These are phyloP conservation scores for Eurypyga helias DNA, from an alignment of 2,113 vertebrate species.

Conservation along the genomic window DNA sequence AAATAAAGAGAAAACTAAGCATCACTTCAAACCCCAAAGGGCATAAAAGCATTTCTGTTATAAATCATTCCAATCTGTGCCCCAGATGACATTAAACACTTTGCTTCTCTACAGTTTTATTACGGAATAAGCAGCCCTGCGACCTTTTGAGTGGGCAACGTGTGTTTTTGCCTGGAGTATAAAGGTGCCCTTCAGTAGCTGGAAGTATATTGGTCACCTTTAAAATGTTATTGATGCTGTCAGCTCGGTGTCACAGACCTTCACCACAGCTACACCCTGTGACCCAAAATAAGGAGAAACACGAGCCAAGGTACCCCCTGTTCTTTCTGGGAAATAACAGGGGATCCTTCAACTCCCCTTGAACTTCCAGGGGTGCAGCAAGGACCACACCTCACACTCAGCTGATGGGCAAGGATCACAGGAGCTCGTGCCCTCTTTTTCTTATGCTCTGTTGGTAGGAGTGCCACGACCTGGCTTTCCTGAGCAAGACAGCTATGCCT, in stretches of 20 bases:
- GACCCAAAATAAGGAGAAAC: background rate
- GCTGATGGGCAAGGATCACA: background rate
- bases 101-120: conserved; percentile 41
- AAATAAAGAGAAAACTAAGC: background rate
- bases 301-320: background rate
- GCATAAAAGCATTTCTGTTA: conserved; percentile 13
- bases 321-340: background rate
- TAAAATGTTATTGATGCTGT: conserved; percentile 15
- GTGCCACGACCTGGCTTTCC: background rate
- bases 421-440: background rate
- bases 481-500: background rate
- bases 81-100: conserved; percentile 52
- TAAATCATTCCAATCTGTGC: conserved; percentile 32
- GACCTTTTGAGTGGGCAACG: conserved; percentile 34
- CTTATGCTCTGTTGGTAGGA: background rate
- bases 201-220: background rate
- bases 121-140: conserved; percentile 27
- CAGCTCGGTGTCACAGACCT: background rate
- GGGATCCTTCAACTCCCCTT: background rate
- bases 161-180: background rate
- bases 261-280: background rate
- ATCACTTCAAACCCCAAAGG: background rate
- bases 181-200: conserved; percentile 47
- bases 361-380: background rate
- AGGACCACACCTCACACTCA: background rate